phyloP scores from a whole-genome alignment of 1,140 invertebrate species.

The Lepidostoma basale region DNA sequence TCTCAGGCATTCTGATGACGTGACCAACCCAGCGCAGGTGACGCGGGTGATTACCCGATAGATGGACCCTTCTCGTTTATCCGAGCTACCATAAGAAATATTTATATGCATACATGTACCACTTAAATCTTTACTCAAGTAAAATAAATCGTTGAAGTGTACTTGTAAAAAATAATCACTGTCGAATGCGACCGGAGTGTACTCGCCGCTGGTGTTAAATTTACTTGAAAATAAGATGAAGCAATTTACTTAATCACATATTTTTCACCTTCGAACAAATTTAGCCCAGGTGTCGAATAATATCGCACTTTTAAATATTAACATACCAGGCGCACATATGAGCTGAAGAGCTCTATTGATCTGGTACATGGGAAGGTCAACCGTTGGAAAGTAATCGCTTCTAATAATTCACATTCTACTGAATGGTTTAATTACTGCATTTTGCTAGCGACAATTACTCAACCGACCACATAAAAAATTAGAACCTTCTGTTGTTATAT shows the following conservation, averaged over 20 bases:
- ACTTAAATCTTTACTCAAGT: background rate
- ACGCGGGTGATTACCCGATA: background rate
- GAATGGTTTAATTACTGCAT: no score
- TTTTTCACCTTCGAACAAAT: slow-evolving; percentile 27
- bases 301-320: slow-evolving; percentile 34
- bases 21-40: background rate
- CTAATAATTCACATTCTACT: no score
- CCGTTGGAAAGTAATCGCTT: no score
- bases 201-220: background rate
- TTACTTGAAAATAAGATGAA: slow-evolving; percentile 24
- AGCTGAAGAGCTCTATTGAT: background rate
- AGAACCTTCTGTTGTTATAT: no score
- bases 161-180: background rate
- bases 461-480: no score
- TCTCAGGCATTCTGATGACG: no score
- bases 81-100: background rate
- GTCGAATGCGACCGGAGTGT: background rate
- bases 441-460: no score
- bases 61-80: slow-evolving; percentile 1
- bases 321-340: slow-evolving; percentile 23
- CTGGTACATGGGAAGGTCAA: background rate
- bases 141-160: background rate
- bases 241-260: slow-evolving; percentile 33
- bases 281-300: slow-evolving; percentile 21
- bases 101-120: background rate